Evolutionary conservation across 2,797 vertebrate genomes (phyloP).

Genomic region (Cossypha niveicapilla): DNA sequence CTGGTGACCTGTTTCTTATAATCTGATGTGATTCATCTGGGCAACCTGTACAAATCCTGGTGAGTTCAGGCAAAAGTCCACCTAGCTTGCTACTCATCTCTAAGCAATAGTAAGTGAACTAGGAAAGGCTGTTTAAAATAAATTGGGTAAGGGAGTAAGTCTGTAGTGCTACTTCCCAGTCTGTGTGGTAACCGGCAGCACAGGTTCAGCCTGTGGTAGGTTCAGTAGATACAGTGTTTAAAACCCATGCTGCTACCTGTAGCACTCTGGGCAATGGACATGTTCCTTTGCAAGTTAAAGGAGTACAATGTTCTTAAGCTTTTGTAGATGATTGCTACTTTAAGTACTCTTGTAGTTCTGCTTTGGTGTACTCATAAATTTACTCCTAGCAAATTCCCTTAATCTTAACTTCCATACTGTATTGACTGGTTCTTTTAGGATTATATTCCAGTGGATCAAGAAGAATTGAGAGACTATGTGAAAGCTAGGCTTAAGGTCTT

Average conservation of each 20-base stretch:
- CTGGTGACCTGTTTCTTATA: neutral
- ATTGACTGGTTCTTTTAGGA: conserved; percentile 77
- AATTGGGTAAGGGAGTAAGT: accelerated
- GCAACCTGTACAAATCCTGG: neutral
- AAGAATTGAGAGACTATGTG: conserved; percentile 96
- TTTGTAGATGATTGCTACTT: neutral
- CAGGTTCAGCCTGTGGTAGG: neutral
- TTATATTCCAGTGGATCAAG: conserved; percentile 98
- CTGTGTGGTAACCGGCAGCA: neutral
- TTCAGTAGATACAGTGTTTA: neutral
- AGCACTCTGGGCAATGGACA: neutral
- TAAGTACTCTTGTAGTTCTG: neutral
- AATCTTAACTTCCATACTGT: neutral
- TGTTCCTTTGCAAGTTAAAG: neutral
- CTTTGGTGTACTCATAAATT: neutral
- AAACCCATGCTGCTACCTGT: accelerated
- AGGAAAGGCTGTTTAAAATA: neutral
- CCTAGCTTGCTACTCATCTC: neutral
- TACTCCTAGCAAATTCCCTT: neutral
- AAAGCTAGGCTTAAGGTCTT: conserved; percentile 98
- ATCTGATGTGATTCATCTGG: neutral
- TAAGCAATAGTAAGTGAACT: neutral
- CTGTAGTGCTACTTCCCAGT: neutral
- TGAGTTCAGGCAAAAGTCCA: neutral
- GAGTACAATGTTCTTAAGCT: neutral